Evolutionary conservation across 2,888 invertebrate species (phyloP), one percentile per base, ranked within the genome.

Genomic region (Timema podura): DNA sequence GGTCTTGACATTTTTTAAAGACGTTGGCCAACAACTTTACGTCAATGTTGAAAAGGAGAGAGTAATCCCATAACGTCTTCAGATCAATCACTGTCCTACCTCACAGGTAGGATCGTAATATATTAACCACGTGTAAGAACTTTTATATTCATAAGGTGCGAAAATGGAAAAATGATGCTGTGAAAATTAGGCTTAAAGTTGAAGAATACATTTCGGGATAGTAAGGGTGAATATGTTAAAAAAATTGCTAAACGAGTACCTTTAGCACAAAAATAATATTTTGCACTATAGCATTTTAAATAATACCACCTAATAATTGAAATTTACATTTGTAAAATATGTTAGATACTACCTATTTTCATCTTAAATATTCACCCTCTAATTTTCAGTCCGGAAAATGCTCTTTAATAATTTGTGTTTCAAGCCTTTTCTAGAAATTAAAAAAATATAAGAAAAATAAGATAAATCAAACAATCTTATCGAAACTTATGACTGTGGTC

Each of bases 361-460:
- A 61, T 5, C 61, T 5, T 44, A 61, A 61, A 57, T 61, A 44
- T 30, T 61, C 9, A 61, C 6, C 13, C 44, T 61, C 61, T 45
- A 30, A 44, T 44, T 10, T 2, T 44, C 13, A 44, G 13, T 57
- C 0, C 6, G 13, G 13, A 57, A 57, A 6, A 57, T 57, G 6
- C 13, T 0, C 30, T 61, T 45, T 44, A 5, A 16, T 61, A 16
- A 44, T 61, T 61, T 3, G 57, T 30, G 10, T 61, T 6, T 61
- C 13, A 13, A 44, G 61, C 30, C 16, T 61, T 44, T 61, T 61
- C 30, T 61, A 30, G 45, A 61, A 61, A 61, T 61, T 30, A 61
- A 45, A 61, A 61, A 61, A 15, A 30, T 30, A 30, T 30, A 30
- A 30, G 30, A 30, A 30, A 30, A 30, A 30, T 30, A 30, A 30